Percentiles rank a stretch among this genome's conserved stretches.
These are phyloP conservation scores for Aphis craccivora DNA, from an alignment of 1,140 invertebrate genomes.

Conservation along the genomic window DNA sequence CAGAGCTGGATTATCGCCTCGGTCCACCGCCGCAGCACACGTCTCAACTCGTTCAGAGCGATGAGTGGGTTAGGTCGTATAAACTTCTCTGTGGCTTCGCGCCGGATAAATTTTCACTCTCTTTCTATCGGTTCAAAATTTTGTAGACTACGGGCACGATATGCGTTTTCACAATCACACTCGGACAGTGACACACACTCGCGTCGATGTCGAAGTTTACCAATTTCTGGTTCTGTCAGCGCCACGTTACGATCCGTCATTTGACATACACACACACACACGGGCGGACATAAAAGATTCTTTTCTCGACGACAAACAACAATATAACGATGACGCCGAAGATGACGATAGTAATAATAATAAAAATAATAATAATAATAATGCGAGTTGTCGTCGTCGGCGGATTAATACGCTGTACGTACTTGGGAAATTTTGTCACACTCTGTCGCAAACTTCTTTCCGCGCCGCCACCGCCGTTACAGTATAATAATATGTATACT, in stretches of 20 bases:
- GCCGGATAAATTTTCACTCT: not conserved
- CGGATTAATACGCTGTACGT: not conserved
- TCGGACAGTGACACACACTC: not conserved
- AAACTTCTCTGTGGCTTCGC: not conserved
- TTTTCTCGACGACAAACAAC: not conserved
- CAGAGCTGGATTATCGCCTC: not conserved
- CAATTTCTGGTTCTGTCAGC: not conserved
- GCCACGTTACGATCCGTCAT: not conserved
- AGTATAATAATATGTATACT: not conserved
- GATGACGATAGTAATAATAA: too few species aligned
- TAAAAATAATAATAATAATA: not conserved
- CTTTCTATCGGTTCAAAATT: not conserved
- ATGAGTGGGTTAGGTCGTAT: too few species aligned
- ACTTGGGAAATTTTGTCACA: slow-evolving; percentile 29
- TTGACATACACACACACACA: not conserved
- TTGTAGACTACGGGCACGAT: not conserved
- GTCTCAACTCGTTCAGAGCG: too few species aligned
- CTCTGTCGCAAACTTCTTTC: slow-evolving; percentile 14
- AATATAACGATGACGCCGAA: not conserved
- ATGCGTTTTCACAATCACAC: not conserved
- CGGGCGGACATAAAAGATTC: not conserved
- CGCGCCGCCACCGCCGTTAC: not conserved
- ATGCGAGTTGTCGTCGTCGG: not conserved
- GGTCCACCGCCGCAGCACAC: not conserved
- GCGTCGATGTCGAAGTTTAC: not conserved